Percentiles rank a stretch among this genome's conserved stretches.
Conservation (phyloP, 2,113 vertebrate genomes). For the Upupa epops region DNA sequence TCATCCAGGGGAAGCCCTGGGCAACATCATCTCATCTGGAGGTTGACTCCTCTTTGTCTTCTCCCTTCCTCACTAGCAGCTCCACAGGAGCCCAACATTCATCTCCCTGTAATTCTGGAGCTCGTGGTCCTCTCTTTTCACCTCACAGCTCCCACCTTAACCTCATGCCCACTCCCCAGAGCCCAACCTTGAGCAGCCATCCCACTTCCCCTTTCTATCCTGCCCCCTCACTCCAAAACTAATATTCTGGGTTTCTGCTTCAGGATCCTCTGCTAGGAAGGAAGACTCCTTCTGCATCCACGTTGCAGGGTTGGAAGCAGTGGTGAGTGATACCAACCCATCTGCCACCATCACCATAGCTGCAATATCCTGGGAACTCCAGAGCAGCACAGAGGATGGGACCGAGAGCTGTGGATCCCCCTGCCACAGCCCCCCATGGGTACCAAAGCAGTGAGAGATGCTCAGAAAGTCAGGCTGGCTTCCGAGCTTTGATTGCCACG, state of each 20-base stretch:
- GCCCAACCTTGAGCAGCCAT: neutral
- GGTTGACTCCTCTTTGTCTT: neutral
- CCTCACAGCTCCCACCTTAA: neutral
- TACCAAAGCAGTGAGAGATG: neutral
- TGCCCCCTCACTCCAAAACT: neutral
- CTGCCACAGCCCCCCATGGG: neutral
- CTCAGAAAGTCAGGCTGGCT: neutral
- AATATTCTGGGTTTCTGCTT: too few species aligned
- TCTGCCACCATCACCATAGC: fast-evolving
- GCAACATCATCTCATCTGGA: neutral
- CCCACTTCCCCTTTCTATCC: neutral
- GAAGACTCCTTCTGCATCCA: neutral
- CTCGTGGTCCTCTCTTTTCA: fast-evolving
- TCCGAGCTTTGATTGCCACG: constrained; percentile 35
- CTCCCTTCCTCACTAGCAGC: neutral
- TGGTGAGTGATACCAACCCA: fast-evolving
- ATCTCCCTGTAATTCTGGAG: neutral
- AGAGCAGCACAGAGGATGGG: neutral
- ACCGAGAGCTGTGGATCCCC: neutral
- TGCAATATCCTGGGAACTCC: neutral
- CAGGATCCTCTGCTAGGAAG: neutral
- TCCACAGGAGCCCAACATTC: neutral
- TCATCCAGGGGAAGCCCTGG: neutral
- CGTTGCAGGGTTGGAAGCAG: neutral
- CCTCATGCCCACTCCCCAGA: fast-evolving